Conservation (phyloP, 1,140 invertebrate species). For the Tetraneura akinire region DNA sequence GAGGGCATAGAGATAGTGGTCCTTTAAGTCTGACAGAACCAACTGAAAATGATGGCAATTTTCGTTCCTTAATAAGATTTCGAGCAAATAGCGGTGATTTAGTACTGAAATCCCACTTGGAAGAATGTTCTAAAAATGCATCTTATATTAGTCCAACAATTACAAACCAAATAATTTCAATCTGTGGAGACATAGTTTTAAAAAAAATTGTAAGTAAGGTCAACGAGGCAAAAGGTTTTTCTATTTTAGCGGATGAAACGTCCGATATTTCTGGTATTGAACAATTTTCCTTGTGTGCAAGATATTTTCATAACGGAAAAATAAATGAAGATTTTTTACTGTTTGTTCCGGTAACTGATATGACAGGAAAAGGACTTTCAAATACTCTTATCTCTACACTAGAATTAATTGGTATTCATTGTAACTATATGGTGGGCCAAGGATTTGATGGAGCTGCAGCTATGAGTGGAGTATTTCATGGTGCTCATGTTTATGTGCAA, state of each 20-base stretch:
- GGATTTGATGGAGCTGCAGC: constrained; percentile 57
- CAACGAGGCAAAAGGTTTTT: constrained; percentile 12
- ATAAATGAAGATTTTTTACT: constrained; percentile 54
- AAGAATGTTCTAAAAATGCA: constrained; percentile 4
- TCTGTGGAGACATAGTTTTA: background rate
- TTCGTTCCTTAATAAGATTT: constrained; percentile 54
- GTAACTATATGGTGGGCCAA: constrained; percentile 54
- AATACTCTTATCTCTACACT: constrained; percentile 53
- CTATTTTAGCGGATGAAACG: constrained; percentile 25
- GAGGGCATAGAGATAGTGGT: constrained; percentile 51
- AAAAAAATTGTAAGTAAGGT: constrained; percentile 21
- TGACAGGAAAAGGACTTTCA: constrained; percentile 54
- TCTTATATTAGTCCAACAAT: constrained; percentile 16
- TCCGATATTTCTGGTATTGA: constrained; percentile 38
- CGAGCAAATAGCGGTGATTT: constrained; percentile 49
- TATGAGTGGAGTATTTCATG: constrained; percentile 53
- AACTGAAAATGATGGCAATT: constrained; percentile 55
- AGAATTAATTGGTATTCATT: constrained; percentile 53
- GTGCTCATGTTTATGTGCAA: constrained; percentile 53
- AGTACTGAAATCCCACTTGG: constrained; percentile 52
- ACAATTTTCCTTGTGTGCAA: constrained; percentile 28
- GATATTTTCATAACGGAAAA: constrained; percentile 15
- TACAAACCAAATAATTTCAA: constrained; percentile 36
- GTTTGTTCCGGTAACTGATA: constrained; percentile 55
- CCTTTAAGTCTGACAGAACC: constrained; percentile 18